Evolutionary conservation across 2,797 vertebrate genomes (phyloP), one percentile per base, ranked within the genome.

Genomic region (Muscicapa comitata): DNA sequence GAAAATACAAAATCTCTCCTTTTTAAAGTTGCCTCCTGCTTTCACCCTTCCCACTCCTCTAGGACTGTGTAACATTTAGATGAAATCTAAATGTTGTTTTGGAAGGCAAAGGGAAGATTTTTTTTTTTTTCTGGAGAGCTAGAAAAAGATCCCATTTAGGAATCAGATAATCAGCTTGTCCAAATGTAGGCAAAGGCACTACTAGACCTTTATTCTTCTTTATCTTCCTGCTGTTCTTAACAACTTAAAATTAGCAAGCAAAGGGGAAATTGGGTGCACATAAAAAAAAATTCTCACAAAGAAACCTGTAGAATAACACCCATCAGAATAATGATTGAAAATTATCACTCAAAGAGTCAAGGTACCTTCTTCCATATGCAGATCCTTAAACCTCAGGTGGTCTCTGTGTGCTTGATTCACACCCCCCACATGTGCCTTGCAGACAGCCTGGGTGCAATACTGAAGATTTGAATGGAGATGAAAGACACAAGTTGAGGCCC

Each of bases 401-500:
- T 68, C 42, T 48, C 55, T 19, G 10, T 40, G n/a, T 62, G 31
- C 48, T 70, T 38, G 45, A 40, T 55, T 57, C 13, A 7, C 6
- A 33, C 16, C 53, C 43, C 7, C 6, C n/a, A 55, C 17, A 40
- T 6, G 10, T 48, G 53, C 43, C 47, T 66, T 62, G 61, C 57
- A 66, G 65, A 10, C 20, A 78, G 66, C 24, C 18, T 0, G 0
- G 5, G 11, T 33, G 38, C 53, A 29, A 29, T 20, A 11, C 17
- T 15, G 33, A 35, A 35, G 43, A 24, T 78, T 63, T 1, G 5
- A 72, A 43, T 28, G 40, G 50, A 71, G 40, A 51, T 38, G 14
- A 51, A 29, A 47, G 16, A 28, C 9, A 42, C 8, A 33, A 17
- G 8, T 47, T 42, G 38, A 68, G 29, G 55, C 37, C 33, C 70